These are phyloP conservation scores for Amblyteles armatorius DNA, from an alignment of 2,888 invertebrate species.

Conservation along the genomic window DNA sequence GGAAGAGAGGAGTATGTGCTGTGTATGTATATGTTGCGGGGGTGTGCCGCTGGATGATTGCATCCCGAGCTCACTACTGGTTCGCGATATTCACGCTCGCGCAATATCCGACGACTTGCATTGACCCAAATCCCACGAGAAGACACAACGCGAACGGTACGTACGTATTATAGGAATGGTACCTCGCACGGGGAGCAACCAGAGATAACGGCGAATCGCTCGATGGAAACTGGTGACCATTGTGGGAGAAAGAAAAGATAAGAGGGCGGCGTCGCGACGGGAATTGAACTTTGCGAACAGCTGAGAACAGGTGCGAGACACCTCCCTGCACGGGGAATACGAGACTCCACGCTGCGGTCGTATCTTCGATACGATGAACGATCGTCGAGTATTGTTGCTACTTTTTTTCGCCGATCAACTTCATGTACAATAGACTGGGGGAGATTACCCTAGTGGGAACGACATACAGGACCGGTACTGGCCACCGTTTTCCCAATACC, in stretches of 20 bases:
- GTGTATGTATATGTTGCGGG: neutral
- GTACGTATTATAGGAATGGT: conserved; percentile 50
- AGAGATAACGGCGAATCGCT: conserved; percentile 53
- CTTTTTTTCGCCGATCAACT: neutral
- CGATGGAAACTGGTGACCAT: conserved; percentile 45
- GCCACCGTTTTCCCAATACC: too few relatives aligned
- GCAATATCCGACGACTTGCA: conserved; percentile 61
- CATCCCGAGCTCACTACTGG: conserved; percentile 42
- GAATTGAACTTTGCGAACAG: conserved; percentile 32
- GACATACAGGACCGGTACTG: too few relatives aligned
- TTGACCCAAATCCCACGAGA: conserved; percentile 62
- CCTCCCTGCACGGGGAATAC: neutral
- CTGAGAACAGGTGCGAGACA: conserved; percentile 4
- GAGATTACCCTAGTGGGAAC: neutral
- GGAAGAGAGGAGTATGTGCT: conserved; percentile 1
- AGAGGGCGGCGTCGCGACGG: conserved; percentile 6
- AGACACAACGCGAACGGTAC: conserved; percentile 58
- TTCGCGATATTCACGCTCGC: conserved; percentile 62
- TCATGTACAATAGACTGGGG: neutral
- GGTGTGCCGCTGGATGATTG: conserved; percentile 53
- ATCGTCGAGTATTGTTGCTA: neutral
- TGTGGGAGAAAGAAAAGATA: conserved; percentile 41
- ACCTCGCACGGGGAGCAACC: conserved; percentile 11
- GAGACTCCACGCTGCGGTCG: neutral
- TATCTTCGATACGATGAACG: neutral